phyloP scores from a whole-genome alignment of 2,113 vertebrate genomes.

The Stegostoma tigrinum region DNA sequence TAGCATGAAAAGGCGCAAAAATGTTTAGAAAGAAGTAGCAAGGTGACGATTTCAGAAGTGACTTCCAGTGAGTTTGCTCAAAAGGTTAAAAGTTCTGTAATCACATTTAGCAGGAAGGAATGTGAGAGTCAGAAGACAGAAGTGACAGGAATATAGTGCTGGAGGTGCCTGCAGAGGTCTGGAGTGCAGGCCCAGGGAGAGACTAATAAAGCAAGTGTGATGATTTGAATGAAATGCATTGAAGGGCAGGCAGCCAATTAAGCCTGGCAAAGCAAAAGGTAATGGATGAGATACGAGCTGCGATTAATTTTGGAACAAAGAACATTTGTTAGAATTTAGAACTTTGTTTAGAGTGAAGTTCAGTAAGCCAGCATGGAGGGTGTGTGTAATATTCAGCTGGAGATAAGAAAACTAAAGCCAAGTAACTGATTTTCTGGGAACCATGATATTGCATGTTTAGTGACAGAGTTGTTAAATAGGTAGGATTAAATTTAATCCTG shows the following conservation, averaged over 20 bases:
- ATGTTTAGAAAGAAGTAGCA: neutral
- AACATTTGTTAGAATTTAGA: neutral
- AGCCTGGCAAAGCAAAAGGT: neutral
- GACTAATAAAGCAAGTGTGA: neutral
- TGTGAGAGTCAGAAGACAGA: neutral
- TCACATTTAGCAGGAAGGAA: neutral
- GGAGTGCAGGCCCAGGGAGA: neutral
- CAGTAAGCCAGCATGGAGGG: neutral
- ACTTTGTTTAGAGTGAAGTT: neutral
- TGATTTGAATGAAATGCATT: neutral
- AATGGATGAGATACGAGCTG: neutral
- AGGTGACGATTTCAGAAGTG: neutral
- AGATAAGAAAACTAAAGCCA: neutral
- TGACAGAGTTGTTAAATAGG: neutral
- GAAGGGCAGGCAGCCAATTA: neutral
- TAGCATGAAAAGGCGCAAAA: neutral
- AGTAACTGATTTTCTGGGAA: neutral
- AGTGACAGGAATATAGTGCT: neutral
- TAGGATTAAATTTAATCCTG: neutral
- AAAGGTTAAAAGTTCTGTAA: neutral
- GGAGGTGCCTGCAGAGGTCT: neutral
- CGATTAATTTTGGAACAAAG: neutral
- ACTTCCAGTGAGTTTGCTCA: neutral
- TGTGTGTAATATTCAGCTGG: neutral
- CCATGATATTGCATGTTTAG: neutral